Evolutionary conservation across 2,888 invertebrate genomes (phyloP), one percentile per base, ranked within the genome.

Genomic region (Agrochola macilenta): DNA sequence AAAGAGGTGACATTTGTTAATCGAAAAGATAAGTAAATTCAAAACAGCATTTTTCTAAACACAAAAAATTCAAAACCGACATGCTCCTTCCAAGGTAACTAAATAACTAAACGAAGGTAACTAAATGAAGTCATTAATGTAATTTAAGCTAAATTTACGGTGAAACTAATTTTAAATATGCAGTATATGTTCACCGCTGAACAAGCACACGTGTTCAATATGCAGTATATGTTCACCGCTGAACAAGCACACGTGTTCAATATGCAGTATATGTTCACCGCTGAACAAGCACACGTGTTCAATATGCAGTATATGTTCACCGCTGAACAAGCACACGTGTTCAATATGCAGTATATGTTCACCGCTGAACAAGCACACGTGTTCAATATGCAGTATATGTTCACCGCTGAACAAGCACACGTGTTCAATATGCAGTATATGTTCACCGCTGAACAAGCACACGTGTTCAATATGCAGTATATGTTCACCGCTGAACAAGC

Each of bases 371-470:
- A 85, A 89, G 89, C 82, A 87, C 88, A 83, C 79, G 43, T n/a
- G n/a, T n/a, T n/a, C n/a, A n/a, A n/a, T n/a, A n/a, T n/a, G n/a
- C 78, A n/a, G n/a, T n/a, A n/a, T n/a, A n/a, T n/a, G n/a, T n/a
- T n/a, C n/a, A n/a, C n/a, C n/a, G n/a, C n/a, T 85, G 81, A 79
- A 76, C 82, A 85, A 89, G 89, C 82, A 87, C 88, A 83, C 79
- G 43, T n/a, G n/a, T n/a, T n/a, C n/a, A n/a, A n/a, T n/a, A n/a
- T n/a, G n/a, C 78, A n/a, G n/a, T n/a, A n/a, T n/a, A n/a, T n/a
- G n/a, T n/a, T n/a, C n/a, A n/a, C n/a, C n/a, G n/a, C n/a, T 85
- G 81, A 79, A 76, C 82, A 85, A 89, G 89, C 82, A 87, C 88
- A 83, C 79, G 43, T n/a, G n/a, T n/a, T n/a, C n/a, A n/a, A n/a